Evolutionary conservation across 2,113 vertebrate genomes (phyloP).

Genomic region (Tupaia tana): DNA sequence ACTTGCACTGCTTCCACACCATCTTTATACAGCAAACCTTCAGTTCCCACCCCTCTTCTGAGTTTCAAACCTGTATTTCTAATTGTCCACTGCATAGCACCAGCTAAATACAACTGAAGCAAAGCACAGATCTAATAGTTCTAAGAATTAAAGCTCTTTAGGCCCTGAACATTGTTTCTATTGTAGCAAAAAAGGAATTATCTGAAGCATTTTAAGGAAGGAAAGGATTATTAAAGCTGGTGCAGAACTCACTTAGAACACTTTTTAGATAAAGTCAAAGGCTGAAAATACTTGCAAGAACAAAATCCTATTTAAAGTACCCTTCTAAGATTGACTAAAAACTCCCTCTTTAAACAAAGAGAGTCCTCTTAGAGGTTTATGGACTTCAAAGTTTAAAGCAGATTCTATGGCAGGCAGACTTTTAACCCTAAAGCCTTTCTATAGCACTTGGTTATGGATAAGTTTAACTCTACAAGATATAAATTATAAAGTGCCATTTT

Average conservation of each 20-base stretch:
- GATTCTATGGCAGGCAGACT: not conserved
- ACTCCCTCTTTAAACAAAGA: not conserved
- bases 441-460: not conserved
- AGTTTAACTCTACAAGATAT: not conserved
- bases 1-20: not conserved
- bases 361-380: not conserved
- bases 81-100: not conserved
- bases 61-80: constrained; percentile 27
- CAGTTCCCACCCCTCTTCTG: not conserved
- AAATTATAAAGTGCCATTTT: not conserved
- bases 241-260: not conserved
- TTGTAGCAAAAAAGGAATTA: constrained; percentile 35
- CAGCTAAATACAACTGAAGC: constrained; percentile 1
- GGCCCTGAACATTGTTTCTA: not conserved
- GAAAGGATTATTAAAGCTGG: not conserved
- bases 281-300: constrained; percentile 50
- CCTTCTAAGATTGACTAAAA: constrained; percentile 40
- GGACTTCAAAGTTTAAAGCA: not conserved
- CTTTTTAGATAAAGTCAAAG: constrained; percentile 5
- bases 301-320: constrained; percentile 7
- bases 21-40: not conserved
- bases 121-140: not conserved
- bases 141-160: constrained; percentile 23
- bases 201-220: constrained; percentile 8
- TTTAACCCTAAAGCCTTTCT: constrained; percentile 39